Percentiles rank a stretch among this genome's conserved stretches.
phyloP scores from a whole-genome alignment of 2,113 vertebrate species.

The Bos indicus region DNA sequence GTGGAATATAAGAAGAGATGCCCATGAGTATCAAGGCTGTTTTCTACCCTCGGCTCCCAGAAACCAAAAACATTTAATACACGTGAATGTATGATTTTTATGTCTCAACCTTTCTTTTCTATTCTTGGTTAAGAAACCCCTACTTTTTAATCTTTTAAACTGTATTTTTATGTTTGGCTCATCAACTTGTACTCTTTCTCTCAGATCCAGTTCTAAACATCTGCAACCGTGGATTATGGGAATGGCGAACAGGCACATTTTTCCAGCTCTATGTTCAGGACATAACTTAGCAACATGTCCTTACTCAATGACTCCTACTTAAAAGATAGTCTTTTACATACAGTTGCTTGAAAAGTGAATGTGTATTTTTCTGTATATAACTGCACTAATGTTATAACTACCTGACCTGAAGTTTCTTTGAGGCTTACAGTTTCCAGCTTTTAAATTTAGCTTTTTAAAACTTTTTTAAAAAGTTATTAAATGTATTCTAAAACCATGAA shows the following conservation, averaged over 20 bases:
- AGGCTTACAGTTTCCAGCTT: neutral
- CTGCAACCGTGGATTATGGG: neutral
- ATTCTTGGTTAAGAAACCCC: neutral
- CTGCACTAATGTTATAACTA: neutral
- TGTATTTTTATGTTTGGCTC: conserved; percentile 21
- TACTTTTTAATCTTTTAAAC: neutral
- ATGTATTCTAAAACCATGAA: conserved; percentile 2
- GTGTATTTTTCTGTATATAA: neutral
- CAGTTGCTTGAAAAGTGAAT: neutral
- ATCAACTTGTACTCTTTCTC: neutral
- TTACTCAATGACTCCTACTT: neutral
- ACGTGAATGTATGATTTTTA: neutral
- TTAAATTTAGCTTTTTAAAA: neutral
- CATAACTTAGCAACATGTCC: neutral
- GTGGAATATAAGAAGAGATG: neutral
- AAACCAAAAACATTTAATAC: neutral
- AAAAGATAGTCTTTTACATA: neutral
- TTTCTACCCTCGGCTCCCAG: neutral
- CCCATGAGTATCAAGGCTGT: neutral
- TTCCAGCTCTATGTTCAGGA: neutral
- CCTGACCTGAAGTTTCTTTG: neutral
- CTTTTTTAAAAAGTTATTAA: neutral
- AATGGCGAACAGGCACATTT: neutral
- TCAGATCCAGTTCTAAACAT: neutral
- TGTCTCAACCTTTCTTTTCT: neutral